Evolutionary conservation across 2,113 vertebrate species (phyloP).

Genomic region (Corapipo altera): DNA sequence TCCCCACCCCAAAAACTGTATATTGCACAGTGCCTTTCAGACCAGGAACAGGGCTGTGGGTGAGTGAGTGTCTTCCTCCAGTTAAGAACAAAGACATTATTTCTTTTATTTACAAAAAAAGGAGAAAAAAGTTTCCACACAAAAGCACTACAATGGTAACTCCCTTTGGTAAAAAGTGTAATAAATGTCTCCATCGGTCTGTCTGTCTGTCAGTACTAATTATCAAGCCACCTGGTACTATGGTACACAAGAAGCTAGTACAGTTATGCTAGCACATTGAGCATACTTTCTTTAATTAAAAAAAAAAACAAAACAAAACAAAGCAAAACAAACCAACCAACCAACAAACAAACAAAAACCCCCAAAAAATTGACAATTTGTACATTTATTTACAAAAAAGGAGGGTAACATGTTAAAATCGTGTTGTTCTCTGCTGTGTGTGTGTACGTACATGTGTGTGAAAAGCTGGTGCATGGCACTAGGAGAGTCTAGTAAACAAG

Average conservation of each 20-base stretch:
- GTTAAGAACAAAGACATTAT: constrained; percentile 77
- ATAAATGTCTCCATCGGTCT: constrained; percentile 73
- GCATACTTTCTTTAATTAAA: constrained; percentile 80
- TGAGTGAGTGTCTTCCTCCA: constrained; percentile 65
- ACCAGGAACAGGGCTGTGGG: constrained; percentile 58
- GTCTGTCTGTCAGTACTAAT: constrained; percentile 74
- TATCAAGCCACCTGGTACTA: constrained; percentile 77
- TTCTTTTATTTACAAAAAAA: constrained; percentile 72
- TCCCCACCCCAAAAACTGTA: not conserved
- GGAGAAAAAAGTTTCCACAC: constrained; percentile 75
- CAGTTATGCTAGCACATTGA: constrained; percentile 81
- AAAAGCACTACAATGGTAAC: constrained; percentile 80
- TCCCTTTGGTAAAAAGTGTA: constrained; percentile 85
- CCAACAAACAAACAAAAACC: not conserved
- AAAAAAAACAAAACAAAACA: not conserved
- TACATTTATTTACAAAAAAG: constrained; percentile 81
- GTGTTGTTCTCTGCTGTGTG: constrained; percentile 54
- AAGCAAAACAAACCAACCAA: not conserved
- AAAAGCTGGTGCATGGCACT: constrained; percentile 81
- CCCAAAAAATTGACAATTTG: constrained; percentile 74
- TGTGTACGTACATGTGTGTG: constrained; percentile 56
- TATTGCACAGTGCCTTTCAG: constrained; percentile 40
- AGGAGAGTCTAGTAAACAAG: constrained; percentile 79
- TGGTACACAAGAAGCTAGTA: constrained; percentile 80
- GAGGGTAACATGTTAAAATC: constrained; percentile 72